A percentile compares a stretch with the other conserved stretches of the same genome.
Conservation (phyloP, 1,140 invertebrate species). For the Aricia agestis region DNA sequence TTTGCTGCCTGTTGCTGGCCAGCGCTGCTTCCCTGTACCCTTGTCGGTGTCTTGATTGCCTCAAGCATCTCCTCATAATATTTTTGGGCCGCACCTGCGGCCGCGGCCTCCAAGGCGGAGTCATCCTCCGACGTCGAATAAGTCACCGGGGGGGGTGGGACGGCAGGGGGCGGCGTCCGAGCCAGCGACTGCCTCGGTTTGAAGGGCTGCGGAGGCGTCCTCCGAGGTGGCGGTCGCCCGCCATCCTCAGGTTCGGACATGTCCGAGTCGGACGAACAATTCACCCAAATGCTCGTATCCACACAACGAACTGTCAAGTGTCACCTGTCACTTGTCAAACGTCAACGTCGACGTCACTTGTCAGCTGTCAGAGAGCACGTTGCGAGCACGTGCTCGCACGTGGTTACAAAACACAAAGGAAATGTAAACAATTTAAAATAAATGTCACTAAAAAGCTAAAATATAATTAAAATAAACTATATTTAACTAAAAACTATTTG, state of each 20-base stretch:
- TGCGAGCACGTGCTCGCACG: neutral
- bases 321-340: neutral
- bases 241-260: neutral
- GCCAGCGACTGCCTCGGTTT: neutral
- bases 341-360: neutral
- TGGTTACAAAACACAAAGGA: neutral
- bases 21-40: neutral
- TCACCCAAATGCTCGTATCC: neutral
- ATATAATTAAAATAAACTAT: too few species aligned
- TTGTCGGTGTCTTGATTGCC: neutral
- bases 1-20: neutral
- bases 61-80: neutral
- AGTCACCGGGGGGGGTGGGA: neutral
- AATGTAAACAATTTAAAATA: too few species aligned
- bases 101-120: neutral
- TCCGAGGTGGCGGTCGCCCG: neutral
- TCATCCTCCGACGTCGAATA: neutral
- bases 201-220: neutral
- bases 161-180: neutral
- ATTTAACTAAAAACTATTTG: neutral
- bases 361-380: neutral
- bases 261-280: neutral
- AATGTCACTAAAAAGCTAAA: too few species aligned
- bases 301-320: neutral
- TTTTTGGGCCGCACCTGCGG: neutral